Evolutionary conservation across 2,113 vertebrate genomes (phyloP).

Genomic region (Tyto alba): DNA sequence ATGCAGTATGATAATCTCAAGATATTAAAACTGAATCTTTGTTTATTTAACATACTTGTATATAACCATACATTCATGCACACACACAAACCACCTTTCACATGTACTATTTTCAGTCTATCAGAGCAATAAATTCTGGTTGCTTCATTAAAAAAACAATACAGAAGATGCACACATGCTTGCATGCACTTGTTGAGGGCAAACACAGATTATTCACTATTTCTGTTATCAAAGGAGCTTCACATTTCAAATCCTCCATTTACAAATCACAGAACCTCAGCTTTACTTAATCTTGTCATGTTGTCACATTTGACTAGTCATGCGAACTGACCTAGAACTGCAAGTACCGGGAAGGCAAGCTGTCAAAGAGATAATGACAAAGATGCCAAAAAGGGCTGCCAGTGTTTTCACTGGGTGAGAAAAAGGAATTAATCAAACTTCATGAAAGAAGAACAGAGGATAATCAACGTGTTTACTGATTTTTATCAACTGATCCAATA

Average conservation of each 20-base stretch:
- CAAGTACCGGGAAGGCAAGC: conserved; percentile 13
- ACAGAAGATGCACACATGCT: not conserved
- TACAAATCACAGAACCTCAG: conserved; percentile 55
- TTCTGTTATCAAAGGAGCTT: conserved; percentile 54
- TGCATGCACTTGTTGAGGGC: not conserved
- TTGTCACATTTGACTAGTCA: conserved; percentile 59
- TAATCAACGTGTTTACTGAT: conserved; percentile 20
- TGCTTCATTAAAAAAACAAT: not conserved
- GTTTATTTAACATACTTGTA: not conserved
- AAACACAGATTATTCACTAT: conserved; percentile 31
- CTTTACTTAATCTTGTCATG: conserved; percentile 64
- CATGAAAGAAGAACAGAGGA: not conserved
- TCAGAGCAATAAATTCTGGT: not conserved
- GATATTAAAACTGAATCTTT: not conserved
- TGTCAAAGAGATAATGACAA: conserved; percentile 45
- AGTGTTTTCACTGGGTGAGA: not conserved
- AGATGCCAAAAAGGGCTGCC: conserved; percentile 27
- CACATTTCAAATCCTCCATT: conserved; percentile 46
- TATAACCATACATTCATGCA: not conserved
- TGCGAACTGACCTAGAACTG: conserved; percentile 55
- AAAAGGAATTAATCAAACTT: conserved; percentile 28
- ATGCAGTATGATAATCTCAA: not conserved
- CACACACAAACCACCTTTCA: not conserved
- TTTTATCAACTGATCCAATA: not conserved
- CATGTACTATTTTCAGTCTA: not conserved